Conservation (phyloP, 1,140 invertebrate species). For the Pogonomyrmex californicus region DNA sequence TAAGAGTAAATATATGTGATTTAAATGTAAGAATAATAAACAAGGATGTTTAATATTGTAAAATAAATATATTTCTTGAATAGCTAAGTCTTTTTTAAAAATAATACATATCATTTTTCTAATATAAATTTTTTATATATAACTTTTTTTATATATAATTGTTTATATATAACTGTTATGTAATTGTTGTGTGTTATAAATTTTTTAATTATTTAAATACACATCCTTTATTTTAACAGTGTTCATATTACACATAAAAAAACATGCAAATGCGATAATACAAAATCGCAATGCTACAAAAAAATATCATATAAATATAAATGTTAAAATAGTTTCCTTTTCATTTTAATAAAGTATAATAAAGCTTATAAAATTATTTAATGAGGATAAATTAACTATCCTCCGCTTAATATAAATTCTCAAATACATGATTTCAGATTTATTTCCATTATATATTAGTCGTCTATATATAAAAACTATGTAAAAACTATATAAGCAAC, state of each 20-base stretch:
- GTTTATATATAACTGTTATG: no score
- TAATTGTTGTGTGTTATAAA: neutral
- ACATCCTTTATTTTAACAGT: slow-evolving; percentile 72
- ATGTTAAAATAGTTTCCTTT: slow-evolving; percentile 23
- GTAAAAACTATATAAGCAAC: slow-evolving; percentile 52
- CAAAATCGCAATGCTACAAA: slow-evolving; percentile 51
- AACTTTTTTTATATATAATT: neutral
- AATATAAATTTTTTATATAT: slow-evolving; percentile 3
- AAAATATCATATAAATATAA: slow-evolving; percentile 33
- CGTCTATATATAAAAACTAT: slow-evolving; percentile 40
- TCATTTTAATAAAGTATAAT: neutral
- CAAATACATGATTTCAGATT: slow-evolving; percentile 11
- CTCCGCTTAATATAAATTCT: slow-evolving; percentile 46
- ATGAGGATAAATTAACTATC: slow-evolving; percentile 30
- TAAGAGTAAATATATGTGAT: neutral
- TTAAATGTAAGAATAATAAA: neutral
- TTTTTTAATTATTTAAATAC: neutral
- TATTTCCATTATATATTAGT: slow-evolving; percentile 14
- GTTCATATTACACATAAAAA: slow-evolving; percentile 66
- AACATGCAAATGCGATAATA: slow-evolving; percentile 66
- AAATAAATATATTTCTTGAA: neutral
- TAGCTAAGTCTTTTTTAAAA: neutral
- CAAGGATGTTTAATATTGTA: neutral
- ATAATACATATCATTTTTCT: neutral
- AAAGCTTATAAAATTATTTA: slow-evolving; percentile 18